Conservation (phyloP, 2,113 vertebrate species). For the Chiloscyllium plagiosum region DNA sequence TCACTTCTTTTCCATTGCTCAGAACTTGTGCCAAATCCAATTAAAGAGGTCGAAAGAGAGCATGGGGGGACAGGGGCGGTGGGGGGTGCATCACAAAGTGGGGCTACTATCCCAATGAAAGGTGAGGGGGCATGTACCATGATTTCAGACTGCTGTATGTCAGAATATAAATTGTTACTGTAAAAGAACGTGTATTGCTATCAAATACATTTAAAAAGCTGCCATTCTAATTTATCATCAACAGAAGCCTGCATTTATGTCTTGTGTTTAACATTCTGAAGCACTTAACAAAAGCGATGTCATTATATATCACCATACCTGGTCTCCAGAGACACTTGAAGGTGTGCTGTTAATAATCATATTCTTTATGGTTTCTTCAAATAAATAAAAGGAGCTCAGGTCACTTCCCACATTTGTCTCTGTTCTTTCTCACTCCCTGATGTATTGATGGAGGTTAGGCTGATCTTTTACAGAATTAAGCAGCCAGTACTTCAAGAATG, state of each 20-base stretch:
- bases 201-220: not conserved
- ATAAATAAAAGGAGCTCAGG: slow-evolving; percentile 28
- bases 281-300: not conserved
- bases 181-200: not conserved
- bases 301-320: not conserved
- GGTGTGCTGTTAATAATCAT: not conserved
- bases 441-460: not conserved
- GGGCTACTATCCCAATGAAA: not conserved
- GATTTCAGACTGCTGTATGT: not conserved
- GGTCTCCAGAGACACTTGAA: not conserved
- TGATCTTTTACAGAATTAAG: not conserved
- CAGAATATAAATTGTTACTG: not conserved
- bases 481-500: not conserved
- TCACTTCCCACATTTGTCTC: not conserved
- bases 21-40: not conserved
- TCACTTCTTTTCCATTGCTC: not conserved
- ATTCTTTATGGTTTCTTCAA: slow-evolving; percentile 13
- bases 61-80: too few species aligned
- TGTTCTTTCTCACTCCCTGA: not conserved
- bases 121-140: not conserved
- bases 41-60: too few species aligned
- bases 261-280: not conserved
- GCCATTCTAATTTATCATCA: not conserved
- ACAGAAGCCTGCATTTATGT: not conserved
- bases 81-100: not conserved